Evolutionary conservation across 2,888 invertebrate genomes (phyloP).

Genomic region (Leptopilina syphax): DNA sequence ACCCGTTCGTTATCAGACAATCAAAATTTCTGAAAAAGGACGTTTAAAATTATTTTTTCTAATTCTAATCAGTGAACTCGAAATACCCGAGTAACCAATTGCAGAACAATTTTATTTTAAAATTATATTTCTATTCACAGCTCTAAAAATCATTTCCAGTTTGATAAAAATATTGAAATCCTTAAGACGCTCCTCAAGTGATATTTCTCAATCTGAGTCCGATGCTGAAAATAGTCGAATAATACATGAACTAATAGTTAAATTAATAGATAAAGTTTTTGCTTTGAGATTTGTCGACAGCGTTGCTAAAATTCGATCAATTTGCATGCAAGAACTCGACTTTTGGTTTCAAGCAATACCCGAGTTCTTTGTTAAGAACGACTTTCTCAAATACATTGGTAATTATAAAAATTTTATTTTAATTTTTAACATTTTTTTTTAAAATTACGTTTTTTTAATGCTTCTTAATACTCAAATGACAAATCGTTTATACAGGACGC

Average conservation of each 20-base stretch:
- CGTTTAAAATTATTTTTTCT: too few relatives aligned
- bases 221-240: slow-evolving; percentile 78
- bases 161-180: background rate
- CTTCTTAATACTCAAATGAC: background rate
- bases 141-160: background rate
- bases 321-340: slow-evolving; percentile 99
- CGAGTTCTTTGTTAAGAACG: slow-evolving; percentile 98
- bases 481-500: slow-evolving; percentile 82
- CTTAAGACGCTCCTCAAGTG: background rate
- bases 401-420: slow-evolving; percentile 14
- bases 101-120: too few relatives aligned
- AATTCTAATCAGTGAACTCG: too few relatives aligned
- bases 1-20: too few relatives aligned
- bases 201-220: background rate
- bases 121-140: background rate
- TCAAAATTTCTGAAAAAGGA: too few relatives aligned
- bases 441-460: background rate
- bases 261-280: slow-evolving; percentile 98
- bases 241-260: slow-evolving; percentile 74
- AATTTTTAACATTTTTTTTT: slow-evolving; percentile 7
- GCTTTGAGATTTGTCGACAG: slow-evolving; percentile 98
- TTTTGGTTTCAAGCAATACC: slow-evolving; percentile 99
- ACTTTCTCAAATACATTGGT: slow-evolving; percentile 98
- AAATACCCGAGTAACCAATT: too few relatives aligned
- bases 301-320: slow-evolving; percentile 95